phyloP scores from a whole-genome alignment of 2,113 vertebrate species.

The Barnardius zonarius region DNA sequence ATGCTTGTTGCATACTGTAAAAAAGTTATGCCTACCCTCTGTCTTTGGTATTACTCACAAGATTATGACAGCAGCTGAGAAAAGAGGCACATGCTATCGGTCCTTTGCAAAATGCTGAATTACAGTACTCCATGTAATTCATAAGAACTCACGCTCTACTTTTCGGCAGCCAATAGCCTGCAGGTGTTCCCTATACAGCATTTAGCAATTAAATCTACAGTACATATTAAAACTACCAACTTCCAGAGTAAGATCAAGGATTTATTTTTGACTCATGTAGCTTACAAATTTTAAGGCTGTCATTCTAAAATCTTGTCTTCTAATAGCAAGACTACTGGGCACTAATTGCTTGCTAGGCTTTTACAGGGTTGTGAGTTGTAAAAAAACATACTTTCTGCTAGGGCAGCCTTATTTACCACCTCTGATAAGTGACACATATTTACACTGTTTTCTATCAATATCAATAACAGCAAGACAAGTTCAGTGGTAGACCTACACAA shows the following conservation, averaged over 20 bases:
- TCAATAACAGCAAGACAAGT: background rate
- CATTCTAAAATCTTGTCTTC: background rate
- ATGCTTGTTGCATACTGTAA: background rate
- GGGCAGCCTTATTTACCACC: background rate
- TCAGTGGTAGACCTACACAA: background rate
- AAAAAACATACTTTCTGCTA: background rate
- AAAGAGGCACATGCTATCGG: background rate
- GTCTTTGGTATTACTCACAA: background rate
- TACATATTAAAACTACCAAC: constrained; percentile 11
- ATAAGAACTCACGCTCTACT: background rate
- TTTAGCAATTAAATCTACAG: background rate
- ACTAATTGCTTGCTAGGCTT: background rate
- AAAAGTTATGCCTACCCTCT: background rate
- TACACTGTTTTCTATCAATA: background rate
- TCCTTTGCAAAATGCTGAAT: background rate
- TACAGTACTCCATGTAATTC: background rate
- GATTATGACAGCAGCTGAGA: background rate
- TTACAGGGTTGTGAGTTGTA: background rate
- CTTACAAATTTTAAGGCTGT: background rate
- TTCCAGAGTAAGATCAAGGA: background rate
- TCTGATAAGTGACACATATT: background rate
- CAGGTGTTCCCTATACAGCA: background rate
- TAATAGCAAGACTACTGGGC: background rate
- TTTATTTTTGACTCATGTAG: constrained; percentile 13
- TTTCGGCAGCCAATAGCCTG: background rate